These are phyloP conservation scores for Megalops cyprinoides DNA, from an alignment of 2,797 vertebrate genomes.

Conservation along the genomic window DNA sequence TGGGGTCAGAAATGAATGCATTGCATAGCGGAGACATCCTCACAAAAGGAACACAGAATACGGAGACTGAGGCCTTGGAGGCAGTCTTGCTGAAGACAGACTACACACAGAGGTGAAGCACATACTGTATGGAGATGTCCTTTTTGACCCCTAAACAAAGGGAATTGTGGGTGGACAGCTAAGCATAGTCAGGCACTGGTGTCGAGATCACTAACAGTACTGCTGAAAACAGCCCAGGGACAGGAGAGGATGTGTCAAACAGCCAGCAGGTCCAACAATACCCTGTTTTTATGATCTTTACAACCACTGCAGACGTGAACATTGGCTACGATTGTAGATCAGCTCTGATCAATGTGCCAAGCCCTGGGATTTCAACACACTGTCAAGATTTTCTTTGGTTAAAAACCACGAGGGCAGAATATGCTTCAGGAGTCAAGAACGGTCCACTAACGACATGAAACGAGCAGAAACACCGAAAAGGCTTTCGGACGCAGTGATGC, in stretches of 20 bases:
- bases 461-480: background rate
- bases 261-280: constrained; percentile 1
- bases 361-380: constrained; percentile 14
- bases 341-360: background rate
- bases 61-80: background rate
- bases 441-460: constrained; percentile 11
- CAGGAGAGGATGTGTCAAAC: background rate
- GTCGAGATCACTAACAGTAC: background rate
- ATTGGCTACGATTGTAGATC: background rate
- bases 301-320: background rate
- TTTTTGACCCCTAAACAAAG: background rate
- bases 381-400: constrained; percentile 29
- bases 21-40: constrained; percentile 49
- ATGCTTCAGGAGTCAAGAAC: background rate
- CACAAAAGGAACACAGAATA: constrained; percentile 4
- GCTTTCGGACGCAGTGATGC: constrained; percentile 12
- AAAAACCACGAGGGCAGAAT: background rate
- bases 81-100: too few relatives aligned
- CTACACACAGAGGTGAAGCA: background rate
- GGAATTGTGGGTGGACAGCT: background rate
- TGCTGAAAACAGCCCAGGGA: background rate
- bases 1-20: constrained; percentile 10
- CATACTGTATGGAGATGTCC: background rate
- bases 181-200: background rate
- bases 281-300: constrained; percentile 3